Evolutionary conservation across 2,113 vertebrate species (phyloP).

Genomic region (Clinocottus analis): DNA sequence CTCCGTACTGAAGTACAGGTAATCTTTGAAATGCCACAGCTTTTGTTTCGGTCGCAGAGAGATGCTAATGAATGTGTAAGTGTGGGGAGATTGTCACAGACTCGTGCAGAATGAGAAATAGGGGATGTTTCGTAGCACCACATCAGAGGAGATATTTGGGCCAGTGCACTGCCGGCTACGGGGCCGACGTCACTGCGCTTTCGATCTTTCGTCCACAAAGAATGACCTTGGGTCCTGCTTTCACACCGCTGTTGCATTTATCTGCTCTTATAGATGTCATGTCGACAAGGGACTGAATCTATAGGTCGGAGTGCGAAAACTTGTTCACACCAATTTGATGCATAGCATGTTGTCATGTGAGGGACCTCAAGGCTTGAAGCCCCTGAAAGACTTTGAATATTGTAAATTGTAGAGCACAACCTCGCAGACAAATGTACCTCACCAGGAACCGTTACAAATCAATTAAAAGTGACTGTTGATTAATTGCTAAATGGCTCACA

Average conservation of each 20-base stretch:
- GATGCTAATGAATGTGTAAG: conserved; percentile 53
- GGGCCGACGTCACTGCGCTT: conserved; percentile 52
- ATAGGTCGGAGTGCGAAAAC: conserved; percentile 69
- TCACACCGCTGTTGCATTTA: conserved; percentile 67
- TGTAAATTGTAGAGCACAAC: not conserved
- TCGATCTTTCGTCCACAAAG: conserved; percentile 48
- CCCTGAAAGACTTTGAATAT: not conserved
- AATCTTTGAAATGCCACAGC: conserved; percentile 64
- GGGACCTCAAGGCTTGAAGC: conserved; percentile 6
- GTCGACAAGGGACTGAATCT: conserved; percentile 35
- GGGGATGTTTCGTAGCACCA: conserved; percentile 54
- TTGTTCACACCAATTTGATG: conserved; percentile 63
- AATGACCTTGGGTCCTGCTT: conserved; percentile 53
- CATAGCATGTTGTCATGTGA: conserved; percentile 48
- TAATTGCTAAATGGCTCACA: conserved; percentile 35
- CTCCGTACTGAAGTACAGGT: conserved; percentile 50
- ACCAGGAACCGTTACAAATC: not conserved
- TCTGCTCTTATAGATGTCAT: conserved; percentile 53
- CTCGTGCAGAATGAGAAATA: conserved; percentile 35
- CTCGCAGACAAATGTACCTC: conserved; percentile 9
- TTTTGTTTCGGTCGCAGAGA: conserved; percentile 50
- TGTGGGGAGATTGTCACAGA: conserved; percentile 9
- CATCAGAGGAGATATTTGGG: conserved; percentile 56
- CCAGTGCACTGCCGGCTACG: conserved; percentile 29
- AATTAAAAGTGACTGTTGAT: conserved; percentile 21